Evolutionary conservation across 2,888 invertebrate genomes (phyloP).

Genomic region (Conops quadrifasciatus): DNA sequence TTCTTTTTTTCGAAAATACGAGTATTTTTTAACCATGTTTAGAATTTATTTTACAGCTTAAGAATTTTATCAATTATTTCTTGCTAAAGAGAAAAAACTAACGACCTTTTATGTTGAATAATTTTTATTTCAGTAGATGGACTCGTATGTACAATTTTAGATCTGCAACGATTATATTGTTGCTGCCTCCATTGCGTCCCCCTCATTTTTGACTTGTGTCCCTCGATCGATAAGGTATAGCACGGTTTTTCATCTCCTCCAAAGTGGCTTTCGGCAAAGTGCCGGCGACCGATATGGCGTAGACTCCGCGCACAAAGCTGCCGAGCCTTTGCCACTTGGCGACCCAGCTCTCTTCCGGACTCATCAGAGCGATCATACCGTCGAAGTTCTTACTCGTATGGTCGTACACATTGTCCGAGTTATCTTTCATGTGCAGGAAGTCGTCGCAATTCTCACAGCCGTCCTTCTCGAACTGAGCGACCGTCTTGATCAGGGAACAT

Average conservation of each 20-base stretch:
- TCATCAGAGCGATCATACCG: constrained; percentile 97
- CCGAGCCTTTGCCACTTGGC: constrained; percentile 98
- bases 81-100: too few relatives aligned
- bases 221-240: constrained; percentile 85
- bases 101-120: too few relatives aligned
- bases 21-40: too few relatives aligned
- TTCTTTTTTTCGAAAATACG: too few relatives aligned
- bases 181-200: too few relatives aligned
- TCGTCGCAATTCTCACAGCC: constrained; percentile 99
- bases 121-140: too few relatives aligned
- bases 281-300: constrained; percentile 96
- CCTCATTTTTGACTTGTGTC: constrained; percentile 78
- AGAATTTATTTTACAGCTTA: too few relatives aligned
- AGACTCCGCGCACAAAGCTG: constrained; percentile 92
- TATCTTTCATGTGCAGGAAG: constrained; percentile 93
- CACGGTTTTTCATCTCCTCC: constrained; percentile 92
- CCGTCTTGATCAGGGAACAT: constrained; percentile 91
- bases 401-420: constrained; percentile 95
- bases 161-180: too few relatives aligned
- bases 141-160: too few relatives aligned
- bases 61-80: too few relatives aligned
- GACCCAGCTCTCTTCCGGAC: constrained; percentile 99
- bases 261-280: constrained; percentile 86
- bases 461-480: constrained; percentile 96
- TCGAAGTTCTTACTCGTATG: constrained; percentile 98